phyloP scores from a whole-genome alignment of 2,888 invertebrate species.

The Coremacera marginata region DNA sequence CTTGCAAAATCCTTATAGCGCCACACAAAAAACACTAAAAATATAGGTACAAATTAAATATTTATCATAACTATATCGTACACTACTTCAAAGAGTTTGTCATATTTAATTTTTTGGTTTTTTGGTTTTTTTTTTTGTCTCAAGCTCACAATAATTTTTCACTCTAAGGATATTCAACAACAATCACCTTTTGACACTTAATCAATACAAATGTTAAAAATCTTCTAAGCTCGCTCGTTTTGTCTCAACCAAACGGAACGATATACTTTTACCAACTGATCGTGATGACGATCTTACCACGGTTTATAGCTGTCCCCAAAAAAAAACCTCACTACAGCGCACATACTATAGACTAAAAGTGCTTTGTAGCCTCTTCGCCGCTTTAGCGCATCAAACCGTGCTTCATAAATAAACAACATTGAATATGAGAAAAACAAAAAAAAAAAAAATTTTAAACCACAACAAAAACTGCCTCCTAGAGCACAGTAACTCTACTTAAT shows the following conservation, averaged over 20 bases:
- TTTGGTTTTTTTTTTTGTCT: neutral
- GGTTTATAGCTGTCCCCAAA: constrained; percentile 70
- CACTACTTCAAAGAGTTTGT: neutral
- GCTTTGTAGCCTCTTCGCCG: neutral
- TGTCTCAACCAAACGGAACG: constrained; percentile 63
- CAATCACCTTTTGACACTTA: neutral
- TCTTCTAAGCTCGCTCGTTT: constrained; percentile 32
- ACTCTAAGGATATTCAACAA: neutral
- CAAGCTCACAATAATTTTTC: neutral
- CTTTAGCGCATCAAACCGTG: neutral
- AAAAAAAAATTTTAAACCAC: constrained; percentile 47
- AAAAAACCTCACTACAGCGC: constrained; percentile 43
- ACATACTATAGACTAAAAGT: constrained; percentile 32
- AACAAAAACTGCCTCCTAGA: constrained; percentile 37
- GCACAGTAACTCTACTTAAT: constrained; percentile 32
- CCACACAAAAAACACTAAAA: neutral
- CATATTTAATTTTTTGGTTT: neutral
- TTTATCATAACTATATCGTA: neutral
- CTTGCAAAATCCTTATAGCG: neutral
- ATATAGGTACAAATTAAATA: neutral
- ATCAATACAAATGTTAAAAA: neutral
- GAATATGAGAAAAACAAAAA: constrained; percentile 9
- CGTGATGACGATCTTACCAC: constrained; percentile 66
- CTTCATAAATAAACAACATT: constrained; percentile 9
- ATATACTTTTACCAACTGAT: constrained; percentile 69